Conservation (phyloP, 2,797 vertebrate species). For the Serranus cabrilla region DNA sequence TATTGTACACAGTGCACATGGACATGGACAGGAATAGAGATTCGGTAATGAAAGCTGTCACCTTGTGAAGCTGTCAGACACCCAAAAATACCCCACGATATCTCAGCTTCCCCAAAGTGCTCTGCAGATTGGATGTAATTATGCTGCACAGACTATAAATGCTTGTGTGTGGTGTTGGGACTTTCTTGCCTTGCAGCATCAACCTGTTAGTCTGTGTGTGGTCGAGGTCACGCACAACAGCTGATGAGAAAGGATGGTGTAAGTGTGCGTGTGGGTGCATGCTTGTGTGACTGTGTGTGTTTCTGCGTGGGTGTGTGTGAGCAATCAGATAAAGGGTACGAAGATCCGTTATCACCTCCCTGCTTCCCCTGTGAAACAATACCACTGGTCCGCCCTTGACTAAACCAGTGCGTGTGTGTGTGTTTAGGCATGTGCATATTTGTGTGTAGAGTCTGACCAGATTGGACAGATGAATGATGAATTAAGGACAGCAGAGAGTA, state of each 20-base stretch:
- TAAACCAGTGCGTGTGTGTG: constrained; percentile 54
- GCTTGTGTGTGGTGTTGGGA: constrained; percentile 32
- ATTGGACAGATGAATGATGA: constrained; percentile 65
- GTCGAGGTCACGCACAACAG: constrained; percentile 66
- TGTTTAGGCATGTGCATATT: constrained; percentile 15
- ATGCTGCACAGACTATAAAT: constrained; percentile 32
- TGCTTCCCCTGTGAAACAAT: constrained; percentile 74
- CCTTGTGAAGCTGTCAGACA: constrained; percentile 35
- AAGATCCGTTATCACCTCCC: constrained; percentile 61
- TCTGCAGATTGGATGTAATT: constrained; percentile 55
- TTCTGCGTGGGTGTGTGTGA: constrained; percentile 32
- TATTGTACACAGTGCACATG: constrained; percentile 8
- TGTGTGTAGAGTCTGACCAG: constrained; percentile 33
- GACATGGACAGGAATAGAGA: constrained; percentile 29
- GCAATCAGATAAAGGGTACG: constrained; percentile 71
- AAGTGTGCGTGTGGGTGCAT: constrained; percentile 52
- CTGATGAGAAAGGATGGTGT: constrained; percentile 55
- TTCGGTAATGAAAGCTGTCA: constrained; percentile 45
- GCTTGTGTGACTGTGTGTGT: constrained; percentile 27
- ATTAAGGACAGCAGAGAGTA: constrained; percentile 58
- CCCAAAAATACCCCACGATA: constrained; percentile 45
- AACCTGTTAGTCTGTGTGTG: constrained; percentile 66
- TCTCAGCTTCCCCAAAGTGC: constrained; percentile 15
- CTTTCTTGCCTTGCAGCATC: constrained; percentile 58
- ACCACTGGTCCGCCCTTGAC: constrained; percentile 59